A percentile compares a stretch with the other conserved stretches of the same genome.
phyloP scores from a whole-genome alignment of 2,113 vertebrate genomes.

The Carassius carassius region DNA sequence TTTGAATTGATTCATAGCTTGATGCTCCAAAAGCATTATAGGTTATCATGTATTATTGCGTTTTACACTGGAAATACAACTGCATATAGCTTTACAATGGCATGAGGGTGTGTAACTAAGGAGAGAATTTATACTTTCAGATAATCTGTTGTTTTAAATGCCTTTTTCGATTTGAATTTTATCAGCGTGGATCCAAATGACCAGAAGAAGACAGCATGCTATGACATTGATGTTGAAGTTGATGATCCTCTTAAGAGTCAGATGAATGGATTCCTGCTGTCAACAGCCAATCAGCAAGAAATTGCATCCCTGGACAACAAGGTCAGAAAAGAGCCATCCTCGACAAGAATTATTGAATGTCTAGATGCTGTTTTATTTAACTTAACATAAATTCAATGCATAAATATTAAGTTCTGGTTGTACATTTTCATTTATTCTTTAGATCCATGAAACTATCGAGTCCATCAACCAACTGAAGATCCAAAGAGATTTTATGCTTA shows the following conservation, averaged over 20 bases:
- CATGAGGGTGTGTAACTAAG: neutral
- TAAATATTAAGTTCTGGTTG: too few species aligned
- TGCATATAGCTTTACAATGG: neutral
- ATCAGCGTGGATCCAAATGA: conserved; percentile 94
- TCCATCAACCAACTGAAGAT: conserved; percentile 99
- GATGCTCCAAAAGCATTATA: neutral
- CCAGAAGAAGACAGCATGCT: conserved; percentile 99
- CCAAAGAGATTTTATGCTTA: conserved; percentile 99
- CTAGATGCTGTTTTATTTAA: neutral
- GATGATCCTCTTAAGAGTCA: conserved; percentile 96
- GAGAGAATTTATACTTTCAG: neutral
- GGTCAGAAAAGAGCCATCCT: conserved; percentile 69
- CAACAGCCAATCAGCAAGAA: conserved; percentile 98
- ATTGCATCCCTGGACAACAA: conserved; percentile 97
- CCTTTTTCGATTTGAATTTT: neutral
- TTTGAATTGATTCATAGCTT: neutral
- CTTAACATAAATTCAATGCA: too few species aligned
- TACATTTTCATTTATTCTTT: conserved; percentile 19
- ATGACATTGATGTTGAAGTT: conserved; percentile 98
- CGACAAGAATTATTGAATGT: neutral
- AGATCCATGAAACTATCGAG: conserved; percentile 99
- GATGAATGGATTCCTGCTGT: conserved; percentile 98
- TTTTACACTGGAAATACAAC: neutral
- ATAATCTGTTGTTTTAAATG: neutral
- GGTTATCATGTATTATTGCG: neutral